Percentiles rank a stretch among this genome's conserved stretches.
Conservation (phyloP, 2,797 vertebrate genomes). For the Cuniculus paca region DNA sequence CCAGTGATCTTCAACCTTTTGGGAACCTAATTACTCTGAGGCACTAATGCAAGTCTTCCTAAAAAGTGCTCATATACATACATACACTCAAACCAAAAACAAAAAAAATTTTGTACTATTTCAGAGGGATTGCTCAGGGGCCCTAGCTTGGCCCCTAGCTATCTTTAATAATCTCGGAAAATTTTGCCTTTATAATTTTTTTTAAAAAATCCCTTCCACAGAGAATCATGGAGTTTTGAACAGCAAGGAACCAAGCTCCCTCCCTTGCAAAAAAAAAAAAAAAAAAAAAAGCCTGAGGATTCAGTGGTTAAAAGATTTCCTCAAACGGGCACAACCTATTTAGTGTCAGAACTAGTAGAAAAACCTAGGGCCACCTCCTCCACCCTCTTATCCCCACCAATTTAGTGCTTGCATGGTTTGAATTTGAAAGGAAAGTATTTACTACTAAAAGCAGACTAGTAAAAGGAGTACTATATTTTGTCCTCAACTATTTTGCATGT, state of each 20-base stretch:
- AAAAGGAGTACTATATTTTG: neutral
- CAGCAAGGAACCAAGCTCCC: neutral
- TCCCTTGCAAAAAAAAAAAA: neutral
- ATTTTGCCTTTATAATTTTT: slow-evolving; percentile 28
- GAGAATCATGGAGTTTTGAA: slow-evolving; percentile 26
- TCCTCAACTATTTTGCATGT: neutral
- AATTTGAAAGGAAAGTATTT: slow-evolving; percentile 68
- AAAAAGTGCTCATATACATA: neutral
- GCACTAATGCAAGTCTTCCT: slow-evolving; percentile 31
- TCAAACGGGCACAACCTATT: neutral
- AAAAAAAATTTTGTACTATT: neutral
- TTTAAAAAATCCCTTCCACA: neutral
- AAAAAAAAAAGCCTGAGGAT: neutral
- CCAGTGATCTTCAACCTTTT: neutral
- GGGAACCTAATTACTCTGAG: neutral
- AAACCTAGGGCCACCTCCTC: slow-evolving; percentile 18
- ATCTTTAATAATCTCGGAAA: slow-evolving; percentile 2
- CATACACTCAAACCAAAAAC: neutral
- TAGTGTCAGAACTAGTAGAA: neutral
- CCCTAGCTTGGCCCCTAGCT: neutral
- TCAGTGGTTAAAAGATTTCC: neutral
- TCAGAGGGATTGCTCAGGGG: neutral
- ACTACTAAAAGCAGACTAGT: slow-evolving; percentile 47
- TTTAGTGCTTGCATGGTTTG: slow-evolving; percentile 29
- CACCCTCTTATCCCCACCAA: neutral